Evolutionary conservation across 2,888 invertebrate species (phyloP), one percentile per base, ranked within the genome.

Genomic region (Ectemnius lituratus): DNA sequence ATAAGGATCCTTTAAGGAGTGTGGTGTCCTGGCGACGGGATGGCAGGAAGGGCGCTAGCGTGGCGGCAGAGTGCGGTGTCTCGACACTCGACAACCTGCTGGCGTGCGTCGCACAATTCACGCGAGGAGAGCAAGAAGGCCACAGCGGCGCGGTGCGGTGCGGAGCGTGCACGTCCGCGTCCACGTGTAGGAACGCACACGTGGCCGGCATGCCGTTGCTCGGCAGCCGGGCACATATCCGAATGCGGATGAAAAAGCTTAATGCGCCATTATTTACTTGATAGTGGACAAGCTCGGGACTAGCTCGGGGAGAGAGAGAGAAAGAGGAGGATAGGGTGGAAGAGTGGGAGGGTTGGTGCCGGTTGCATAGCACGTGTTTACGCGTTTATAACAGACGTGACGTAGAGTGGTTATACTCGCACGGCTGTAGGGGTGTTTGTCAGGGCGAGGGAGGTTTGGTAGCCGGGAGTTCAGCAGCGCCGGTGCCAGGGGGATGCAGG

Each of bases 261-360:
- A 89, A 90, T 90, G 89, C 85, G 87, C 89, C 89, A 89, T 90
- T 89, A 90, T 90, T 90, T 89, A 89, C 88, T 88, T 84, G 88
- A 88, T 88, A 88, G 89, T 88, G 89, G 90, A 90, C 89, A 89
- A 88, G 84, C 85, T 84, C 86, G 86, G 85, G 82, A 84, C n/a
- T 67, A 80, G 84, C 37, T 11, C 37, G 37, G 20, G 20, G 20
- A 2, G 20, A 20, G 20, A 20, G 20, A 1, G 37, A 37, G 4
- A 1, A 4, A 3, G 4, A 3, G 4, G 4, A 4, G 6, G 37
- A 37, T 2, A 4, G 4, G 4, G 37, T 4, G 37, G 37, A 6
- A 8, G 37, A 6, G 8, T 11, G 8, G 37, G 37, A 2, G 23
- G 23, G 2, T n/a, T 23, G 23, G 37, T 37, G 37, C 37, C 37